These are phyloP conservation scores for Caenorhabditis zanzibari DNA, from an alignment of 2,888 invertebrate genomes.

Conservation along the genomic window DNA sequence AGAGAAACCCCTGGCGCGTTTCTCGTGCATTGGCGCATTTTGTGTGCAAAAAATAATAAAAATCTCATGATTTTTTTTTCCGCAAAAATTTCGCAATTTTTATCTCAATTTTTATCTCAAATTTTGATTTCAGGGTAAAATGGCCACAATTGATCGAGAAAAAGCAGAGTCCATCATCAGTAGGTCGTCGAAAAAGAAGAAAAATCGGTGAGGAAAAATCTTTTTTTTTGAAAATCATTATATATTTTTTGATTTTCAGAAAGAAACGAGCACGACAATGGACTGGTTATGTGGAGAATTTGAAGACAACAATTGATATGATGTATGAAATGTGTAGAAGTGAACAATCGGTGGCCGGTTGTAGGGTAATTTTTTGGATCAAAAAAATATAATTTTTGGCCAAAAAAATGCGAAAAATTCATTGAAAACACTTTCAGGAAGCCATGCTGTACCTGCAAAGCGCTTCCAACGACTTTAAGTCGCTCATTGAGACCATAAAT, in stretches of 20 bases:
- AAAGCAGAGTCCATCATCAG: constrained; percentile 61
- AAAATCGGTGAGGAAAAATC: constrained; percentile 50
- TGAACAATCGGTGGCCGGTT: constrained; percentile 94
- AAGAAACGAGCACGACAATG: constrained; percentile 90
- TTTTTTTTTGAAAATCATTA: background rate
- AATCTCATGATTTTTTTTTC: constrained; percentile 30
- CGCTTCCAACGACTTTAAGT: constrained; percentile 94
- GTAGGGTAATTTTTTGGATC: too few relatives aligned
- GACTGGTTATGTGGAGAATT: constrained; percentile 95
- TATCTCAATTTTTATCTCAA: background rate
- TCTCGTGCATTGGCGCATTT: background rate
- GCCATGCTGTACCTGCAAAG: constrained; percentile 95
- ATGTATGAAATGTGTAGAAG: constrained; percentile 96
- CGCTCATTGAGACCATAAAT: constrained; percentile 94
- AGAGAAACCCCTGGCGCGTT: background rate
- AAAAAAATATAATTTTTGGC: too few relatives aligned
- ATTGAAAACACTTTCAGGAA: constrained; percentile 87
- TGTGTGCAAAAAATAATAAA: constrained; percentile 9
- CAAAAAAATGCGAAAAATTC: constrained; percentile 13
- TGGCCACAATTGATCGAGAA: constrained; percentile 40
- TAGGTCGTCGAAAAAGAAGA: constrained; percentile 62
- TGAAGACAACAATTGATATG: constrained; percentile 94
- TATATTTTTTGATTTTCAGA: constrained; percentile 43
- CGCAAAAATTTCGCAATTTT: constrained; percentile 9
- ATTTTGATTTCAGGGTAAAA: constrained; percentile 7